Conservation (phyloP, 2,797 vertebrate species). For the Sandelia bainsii region DNA sequence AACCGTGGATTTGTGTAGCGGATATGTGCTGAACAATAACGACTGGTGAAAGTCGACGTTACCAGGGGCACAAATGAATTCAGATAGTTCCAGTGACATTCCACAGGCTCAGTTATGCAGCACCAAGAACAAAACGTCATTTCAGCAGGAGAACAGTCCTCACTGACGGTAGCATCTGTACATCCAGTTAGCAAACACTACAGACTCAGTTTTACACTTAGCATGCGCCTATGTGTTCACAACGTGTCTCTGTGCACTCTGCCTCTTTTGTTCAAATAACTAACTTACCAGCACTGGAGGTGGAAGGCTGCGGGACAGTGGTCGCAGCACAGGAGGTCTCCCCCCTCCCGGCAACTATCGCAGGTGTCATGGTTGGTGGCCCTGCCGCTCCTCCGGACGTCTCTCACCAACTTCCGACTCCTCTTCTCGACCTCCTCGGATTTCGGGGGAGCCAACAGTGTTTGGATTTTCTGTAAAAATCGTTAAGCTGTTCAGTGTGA, state of each 20-base stretch:
- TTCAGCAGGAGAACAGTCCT: neutral
- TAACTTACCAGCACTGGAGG: constrained; percentile 94
- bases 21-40: neutral
- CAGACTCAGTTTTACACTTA: neutral
- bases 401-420: constrained; percentile 93
- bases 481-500: constrained; percentile 5
- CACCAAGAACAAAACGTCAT: neutral
- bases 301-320: constrained; percentile 98
- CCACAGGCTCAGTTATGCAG: neutral
- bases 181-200: neutral
- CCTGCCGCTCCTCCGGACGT: constrained; percentile 93
- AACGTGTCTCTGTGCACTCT: neutral
- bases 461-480: constrained; percentile 94
- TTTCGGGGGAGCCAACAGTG: constrained; percentile 95
- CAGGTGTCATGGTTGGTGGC: constrained; percentile 99
- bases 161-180: neutral
- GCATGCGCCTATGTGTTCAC: neutral
- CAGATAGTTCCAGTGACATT: neutral
- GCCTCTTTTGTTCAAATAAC: neutral
- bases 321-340: constrained; percentile 96
- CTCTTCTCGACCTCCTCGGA: constrained; percentile 95
- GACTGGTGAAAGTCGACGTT: neutral
- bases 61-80: neutral
- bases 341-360: constrained; percentile 97
- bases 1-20: neutral